A percentile compares a stretch with the other conserved stretches of the same genome.
Evolutionary conservation across 2,113 vertebrate genomes (phyloP).

Genomic region (Ginglymostoma cirratum): DNA sequence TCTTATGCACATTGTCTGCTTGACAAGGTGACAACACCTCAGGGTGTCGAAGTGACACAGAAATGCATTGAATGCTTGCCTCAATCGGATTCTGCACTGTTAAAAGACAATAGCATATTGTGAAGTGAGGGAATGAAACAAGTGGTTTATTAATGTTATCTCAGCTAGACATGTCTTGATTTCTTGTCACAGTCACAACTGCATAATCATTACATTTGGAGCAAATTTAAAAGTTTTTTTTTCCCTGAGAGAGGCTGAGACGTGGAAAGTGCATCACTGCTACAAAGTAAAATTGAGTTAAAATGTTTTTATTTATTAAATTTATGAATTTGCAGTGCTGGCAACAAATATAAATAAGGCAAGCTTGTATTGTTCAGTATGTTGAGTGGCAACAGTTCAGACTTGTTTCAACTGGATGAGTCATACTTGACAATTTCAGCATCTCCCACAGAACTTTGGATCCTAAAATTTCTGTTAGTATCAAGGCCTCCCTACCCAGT

Average conservation of each 20-base stretch:
- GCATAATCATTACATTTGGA: background rate
- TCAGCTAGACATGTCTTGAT: background rate
- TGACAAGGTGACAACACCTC: background rate
- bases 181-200: background rate
- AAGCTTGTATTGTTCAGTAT: background rate
- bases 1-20: background rate
- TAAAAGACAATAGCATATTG: constrained; percentile 12
- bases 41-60: background rate
- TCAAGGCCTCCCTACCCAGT: background rate
- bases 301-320: background rate
- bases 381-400: background rate
- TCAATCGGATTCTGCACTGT: background rate
- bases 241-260: background rate
- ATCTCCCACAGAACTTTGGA: background rate
- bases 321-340: background rate
- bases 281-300: background rate
- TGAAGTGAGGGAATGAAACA: background rate
- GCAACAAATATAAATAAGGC: background rate
- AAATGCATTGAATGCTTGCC: background rate
- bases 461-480: background rate
- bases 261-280: background rate
- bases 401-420: background rate
- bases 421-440: background rate
- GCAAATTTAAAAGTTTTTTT: background rate
- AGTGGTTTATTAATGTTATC: constrained; percentile 28